These are phyloP conservation scores for Clangula hyemalis DNA, from an alignment of 2,797 vertebrate genomes.

Conservation along the genomic window DNA sequence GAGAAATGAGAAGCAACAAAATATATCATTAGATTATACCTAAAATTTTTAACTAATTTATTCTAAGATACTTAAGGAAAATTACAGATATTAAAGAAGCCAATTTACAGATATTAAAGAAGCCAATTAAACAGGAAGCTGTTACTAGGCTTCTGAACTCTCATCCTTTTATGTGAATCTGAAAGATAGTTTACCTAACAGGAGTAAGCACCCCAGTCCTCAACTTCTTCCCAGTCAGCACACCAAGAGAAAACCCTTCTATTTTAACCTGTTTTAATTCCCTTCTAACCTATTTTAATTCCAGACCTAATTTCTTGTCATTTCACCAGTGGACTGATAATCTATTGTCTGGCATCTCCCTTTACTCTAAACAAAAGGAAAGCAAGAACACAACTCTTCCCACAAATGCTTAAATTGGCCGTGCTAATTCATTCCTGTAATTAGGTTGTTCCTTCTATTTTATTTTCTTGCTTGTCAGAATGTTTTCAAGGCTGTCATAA, in stretches of 20 bases:
- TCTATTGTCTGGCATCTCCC: not conserved
- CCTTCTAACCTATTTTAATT: not conserved
- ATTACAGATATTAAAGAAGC: not conserved
- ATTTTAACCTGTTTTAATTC: not conserved
- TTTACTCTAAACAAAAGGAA: not conserved
- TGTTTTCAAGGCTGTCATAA: constrained; percentile 33
- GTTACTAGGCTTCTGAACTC: not conserved
- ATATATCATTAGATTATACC: not conserved
- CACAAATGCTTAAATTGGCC: not conserved
- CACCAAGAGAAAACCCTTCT: not conserved
- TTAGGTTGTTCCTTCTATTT: not conserved
- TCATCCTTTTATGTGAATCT: not conserved
- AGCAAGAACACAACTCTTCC: not conserved
- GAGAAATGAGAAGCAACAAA: not conserved
- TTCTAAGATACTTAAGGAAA: not conserved
- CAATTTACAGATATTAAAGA: not conserved
- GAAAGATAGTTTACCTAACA: not conserved
- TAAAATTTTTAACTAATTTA: not conserved
- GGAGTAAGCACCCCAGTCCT: not conserved
- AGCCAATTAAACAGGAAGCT: not conserved
- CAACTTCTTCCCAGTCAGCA: not conserved
- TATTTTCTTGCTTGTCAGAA: constrained; percentile 1
- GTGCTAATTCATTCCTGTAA: not conserved
- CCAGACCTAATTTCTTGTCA: not conserved
- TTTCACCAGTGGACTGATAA: not conserved